Base-by-base conservation (phyloP, 2,888 invertebrate species). In the Eupithecia subfuscata region DNA sequence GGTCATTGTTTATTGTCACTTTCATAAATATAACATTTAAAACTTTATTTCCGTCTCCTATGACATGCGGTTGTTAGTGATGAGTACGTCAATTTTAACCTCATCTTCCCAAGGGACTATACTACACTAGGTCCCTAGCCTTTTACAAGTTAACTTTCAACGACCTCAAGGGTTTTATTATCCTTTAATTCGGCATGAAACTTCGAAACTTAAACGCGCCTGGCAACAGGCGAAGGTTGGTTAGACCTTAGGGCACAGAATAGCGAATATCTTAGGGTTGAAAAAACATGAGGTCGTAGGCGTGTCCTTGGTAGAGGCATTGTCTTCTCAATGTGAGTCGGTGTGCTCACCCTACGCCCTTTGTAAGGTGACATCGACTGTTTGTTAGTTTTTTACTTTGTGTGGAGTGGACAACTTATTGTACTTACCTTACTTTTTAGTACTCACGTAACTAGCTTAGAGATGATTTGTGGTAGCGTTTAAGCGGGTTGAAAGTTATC, bases 321-420 rank as follows among this genome's bases (percentile, higher is more conserved):
- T 86, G 88, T 86, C 87, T 86, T 79, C 71, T 82, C 85, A 86
- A 86, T 85, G 87, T 87, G 84, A 88, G 52, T 75, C 75, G 78
- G 79, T 75, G 79, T 8, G 76, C 72, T 81, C 80, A 82, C 83
- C 85, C 83, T 79, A 74, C 82, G 85, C 82, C 86, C 84, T 84
- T 84, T 73, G 60, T 69, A 83, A 86, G 86, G 86, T 86, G 86
- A 86, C 85, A 82, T 73, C 75, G 79, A 75, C 81, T 72, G 67
- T 74, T 80, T 71, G 75, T 78, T 75, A 69, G 75, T 69, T 76
- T 75, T 22, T 70, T 75, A 69, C 63, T 75, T 75, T 70, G 65
- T 63, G 69, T 40, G 72, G 75, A 74, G 75, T 75, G 76, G 64
- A 48, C 73, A 73, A 65, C 18, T 34, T 40, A 40, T 40, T 40